Evolutionary conservation across 2,797 vertebrate genomes (phyloP).

Genomic region (Semotilus atromaculatus): DNA sequence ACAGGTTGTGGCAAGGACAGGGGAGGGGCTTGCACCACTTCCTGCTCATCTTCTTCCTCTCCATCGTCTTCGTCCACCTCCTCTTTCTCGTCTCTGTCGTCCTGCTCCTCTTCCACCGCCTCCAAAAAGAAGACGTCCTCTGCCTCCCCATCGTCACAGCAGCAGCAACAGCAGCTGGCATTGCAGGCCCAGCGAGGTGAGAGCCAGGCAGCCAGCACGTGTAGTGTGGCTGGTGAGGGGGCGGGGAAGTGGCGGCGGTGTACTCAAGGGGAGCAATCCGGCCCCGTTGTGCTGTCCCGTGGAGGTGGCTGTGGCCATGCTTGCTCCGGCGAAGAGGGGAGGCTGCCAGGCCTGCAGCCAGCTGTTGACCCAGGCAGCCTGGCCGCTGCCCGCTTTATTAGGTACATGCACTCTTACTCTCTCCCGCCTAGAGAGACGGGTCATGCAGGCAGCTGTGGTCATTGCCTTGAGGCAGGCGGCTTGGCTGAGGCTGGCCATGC

Average conservation of each 20-base stretch:
- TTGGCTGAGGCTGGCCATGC: slow-evolving; percentile 57
- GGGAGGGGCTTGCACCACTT: slow-evolving; percentile 79
- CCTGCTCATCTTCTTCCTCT: slow-evolving; percentile 80
- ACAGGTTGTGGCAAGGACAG: slow-evolving; percentile 86
- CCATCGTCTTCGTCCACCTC: slow-evolving; percentile 81
- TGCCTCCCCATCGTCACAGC: slow-evolving; percentile 75
- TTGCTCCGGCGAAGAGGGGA: slow-evolving; percentile 81
- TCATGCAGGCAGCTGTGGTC: slow-evolving; percentile 80
- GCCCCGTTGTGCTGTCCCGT: slow-evolving; percentile 70
- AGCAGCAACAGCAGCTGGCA: slow-evolving; percentile 85
- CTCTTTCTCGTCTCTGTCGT: slow-evolving; percentile 74
- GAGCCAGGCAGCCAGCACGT: slow-evolving; percentile 72
- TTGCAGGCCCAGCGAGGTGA: slow-evolving; percentile 95
- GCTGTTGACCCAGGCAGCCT: slow-evolving; percentile 74
- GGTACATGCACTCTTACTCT: slow-evolving; percentile 90
- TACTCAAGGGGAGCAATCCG: slow-evolving; percentile 70
- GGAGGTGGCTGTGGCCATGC: slow-evolving; percentile 72
- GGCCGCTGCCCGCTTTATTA: slow-evolving; percentile 86
- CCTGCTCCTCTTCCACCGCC: slow-evolving; percentile 83
- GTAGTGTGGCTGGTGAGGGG: slow-evolving; percentile 83
- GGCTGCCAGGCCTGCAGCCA: slow-evolving; percentile 75
- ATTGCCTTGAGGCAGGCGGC: slow-evolving; percentile 82
- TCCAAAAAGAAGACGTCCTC: slow-evolving; percentile 93
- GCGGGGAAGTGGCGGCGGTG: slow-evolving; percentile 83
- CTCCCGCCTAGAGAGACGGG: slow-evolving; percentile 84